These are phyloP conservation scores for Ophioninae sp. DNA, from an alignment of 2,888 invertebrate species.

Conservation along the genomic window DNA sequence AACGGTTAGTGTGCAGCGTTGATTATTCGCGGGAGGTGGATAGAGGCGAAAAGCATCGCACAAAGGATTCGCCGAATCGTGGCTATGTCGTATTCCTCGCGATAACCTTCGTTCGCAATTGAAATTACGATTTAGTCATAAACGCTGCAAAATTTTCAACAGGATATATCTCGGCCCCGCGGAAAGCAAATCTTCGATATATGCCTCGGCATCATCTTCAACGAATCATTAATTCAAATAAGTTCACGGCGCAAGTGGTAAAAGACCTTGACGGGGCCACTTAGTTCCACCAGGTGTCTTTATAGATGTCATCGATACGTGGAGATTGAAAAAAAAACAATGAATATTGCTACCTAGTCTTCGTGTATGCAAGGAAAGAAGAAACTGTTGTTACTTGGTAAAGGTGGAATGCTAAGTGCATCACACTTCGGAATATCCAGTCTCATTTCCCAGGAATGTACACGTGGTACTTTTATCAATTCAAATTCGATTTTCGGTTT, in stretches of 20 bases:
- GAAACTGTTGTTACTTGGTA: background rate
- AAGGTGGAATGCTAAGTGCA: background rate
- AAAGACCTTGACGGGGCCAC: conserved; percentile 42
- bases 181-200: background rate
- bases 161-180: conserved; percentile 22
- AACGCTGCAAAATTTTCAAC: conserved; percentile 22
- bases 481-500: no score
- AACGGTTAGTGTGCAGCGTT: conserved; percentile 32
- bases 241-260: conserved; percentile 29
- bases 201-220: conserved; percentile 20
- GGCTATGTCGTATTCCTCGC: background rate
- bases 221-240: conserved; percentile 37
- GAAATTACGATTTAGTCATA: conserved; percentile 6
- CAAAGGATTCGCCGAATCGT: conserved; percentile 1
- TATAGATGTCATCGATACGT: conserved; percentile 2
- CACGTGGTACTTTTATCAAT: no score
- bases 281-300: conserved; percentile 47
- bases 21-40: conserved; percentile 3
- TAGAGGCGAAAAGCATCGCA: background rate
- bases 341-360: background rate
- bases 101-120: conserved; percentile 3
- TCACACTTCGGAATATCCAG: no score
- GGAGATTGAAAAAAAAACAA: conserved; percentile 10
- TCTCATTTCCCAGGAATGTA: no score
- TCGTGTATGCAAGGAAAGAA: background rate